Evolutionary conservation across 1,140 invertebrate species (phyloP), one percentile per base, ranked within the genome.

Genomic region (Xylocopa sonorina): DNA sequence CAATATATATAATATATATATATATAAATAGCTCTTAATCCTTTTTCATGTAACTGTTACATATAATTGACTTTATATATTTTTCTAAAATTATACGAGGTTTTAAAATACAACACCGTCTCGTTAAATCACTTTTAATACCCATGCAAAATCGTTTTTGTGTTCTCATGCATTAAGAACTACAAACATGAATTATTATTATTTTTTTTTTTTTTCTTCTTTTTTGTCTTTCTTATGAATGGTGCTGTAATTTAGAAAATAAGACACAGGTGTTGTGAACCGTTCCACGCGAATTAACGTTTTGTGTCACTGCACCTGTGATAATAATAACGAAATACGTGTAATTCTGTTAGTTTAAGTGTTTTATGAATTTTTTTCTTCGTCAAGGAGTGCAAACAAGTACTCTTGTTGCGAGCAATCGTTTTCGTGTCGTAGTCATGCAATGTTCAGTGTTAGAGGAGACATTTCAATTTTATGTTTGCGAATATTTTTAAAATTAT

Each of bases 171-270:
- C 10, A 18, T 64, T 29, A 27, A 29, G 3, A 21, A 66, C 29
- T 9, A 27, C 63, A 14, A 66, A 66, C 46, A 21, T 46, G 7
- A 18, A 27, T 46, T 21, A 46, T 27, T 46, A 46, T 21, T 66
- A 9, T 29, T 29, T 18, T 7, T 29, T 46, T 66, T 29, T 24
- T 3, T 24, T 21, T 9, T 46, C 4, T 29, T 14, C 29, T 46
- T 50, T 55, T 55, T 12, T 27, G 27, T 27, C 27, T 55, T 24
- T 21, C n/a, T n/a, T 29, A 46, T 24, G 21, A 48, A 32, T 58
- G 68, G 51, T 72, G 53, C 41, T 72, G 55, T 48, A 73, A 73
- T n/a, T 60, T 62, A 60, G 29, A 60, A 14, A 32, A 38, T 60
- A 60, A 73, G 29, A 34, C 21, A 60, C 43, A 34, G n/a, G 38